A percentile compares a stretch with the other conserved stretches of the same genome.
Evolutionary conservation across 2,888 invertebrate genomes (phyloP).

Genomic region (Sarcophaga rosellei): DNA sequence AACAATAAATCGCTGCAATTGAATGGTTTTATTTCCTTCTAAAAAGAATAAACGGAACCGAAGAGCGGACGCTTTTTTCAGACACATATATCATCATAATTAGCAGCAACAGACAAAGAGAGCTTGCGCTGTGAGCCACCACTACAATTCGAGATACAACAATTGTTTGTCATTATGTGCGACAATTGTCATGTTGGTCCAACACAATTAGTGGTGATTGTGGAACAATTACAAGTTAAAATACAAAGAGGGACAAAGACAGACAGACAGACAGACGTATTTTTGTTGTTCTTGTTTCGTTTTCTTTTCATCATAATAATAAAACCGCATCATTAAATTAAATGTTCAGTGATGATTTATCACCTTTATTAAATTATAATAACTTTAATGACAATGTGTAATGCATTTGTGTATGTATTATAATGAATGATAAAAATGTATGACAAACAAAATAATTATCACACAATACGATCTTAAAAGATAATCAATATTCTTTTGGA

Average conservation of each 20-base stretch:
- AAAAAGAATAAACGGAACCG: too few species aligned
- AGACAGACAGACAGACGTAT: background rate
- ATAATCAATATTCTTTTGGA: conserved; percentile 52
- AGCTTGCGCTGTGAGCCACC: too few species aligned
- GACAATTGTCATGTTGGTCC: conserved; percentile 67
- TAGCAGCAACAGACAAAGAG: too few species aligned
- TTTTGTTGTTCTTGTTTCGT: too few species aligned
- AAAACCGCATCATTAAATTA: too few species aligned
- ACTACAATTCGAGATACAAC: background rate
- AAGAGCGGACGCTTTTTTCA: too few species aligned
- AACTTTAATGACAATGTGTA: too few species aligned
- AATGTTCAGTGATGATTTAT: conserved; percentile 43
- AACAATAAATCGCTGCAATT: too few species aligned
- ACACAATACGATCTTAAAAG: conserved; percentile 59
- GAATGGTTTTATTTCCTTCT: too few species aligned
- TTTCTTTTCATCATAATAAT: too few species aligned
- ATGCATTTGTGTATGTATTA: background rate
- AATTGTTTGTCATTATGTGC: conserved; percentile 61
- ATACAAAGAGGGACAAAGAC: background rate
- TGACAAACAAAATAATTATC: conserved; percentile 66
- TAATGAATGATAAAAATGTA: conserved; percentile 39
- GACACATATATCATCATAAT: too few species aligned
- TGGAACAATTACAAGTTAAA: conserved; percentile 50
- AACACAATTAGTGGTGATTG: conserved; percentile 65
- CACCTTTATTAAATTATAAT: conserved; percentile 27